Conservation (phyloP, 2,888 invertebrate species). For the Linyphia triangularis region DNA sequence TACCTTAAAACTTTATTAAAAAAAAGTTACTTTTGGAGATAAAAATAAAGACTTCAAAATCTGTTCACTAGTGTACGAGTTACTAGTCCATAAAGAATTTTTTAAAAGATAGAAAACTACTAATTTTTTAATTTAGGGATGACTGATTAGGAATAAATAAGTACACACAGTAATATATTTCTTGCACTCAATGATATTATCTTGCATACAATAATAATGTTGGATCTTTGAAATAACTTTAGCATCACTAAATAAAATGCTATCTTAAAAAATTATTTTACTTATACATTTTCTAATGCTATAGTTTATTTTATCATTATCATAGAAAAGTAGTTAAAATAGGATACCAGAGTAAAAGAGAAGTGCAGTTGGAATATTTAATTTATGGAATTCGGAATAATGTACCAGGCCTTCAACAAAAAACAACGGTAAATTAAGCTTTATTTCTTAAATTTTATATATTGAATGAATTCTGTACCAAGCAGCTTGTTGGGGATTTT, state of each 20-base stretch:
- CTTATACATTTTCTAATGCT: not conserved
- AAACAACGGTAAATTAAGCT: not conserved
- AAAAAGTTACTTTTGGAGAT: too few species aligned
- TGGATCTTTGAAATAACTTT: not conserved
- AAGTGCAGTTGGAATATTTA: slow-evolving; percentile 45
- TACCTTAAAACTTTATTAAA: too few species aligned
- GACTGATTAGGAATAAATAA: too few species aligned
- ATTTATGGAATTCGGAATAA: slow-evolving; percentile 30
- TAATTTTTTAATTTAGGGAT: too few species aligned
- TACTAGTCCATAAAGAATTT: too few species aligned
- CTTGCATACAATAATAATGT: not conserved
- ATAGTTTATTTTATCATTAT: not conserved
- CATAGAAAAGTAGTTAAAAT: not conserved
- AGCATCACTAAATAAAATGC: not conserved
- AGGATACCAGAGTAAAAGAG: slow-evolving; percentile 17
- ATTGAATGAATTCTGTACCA: too few species aligned
- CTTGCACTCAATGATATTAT: not conserved
- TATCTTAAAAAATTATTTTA: not conserved
- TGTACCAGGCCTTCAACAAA: not conserved
- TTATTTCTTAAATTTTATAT: not conserved
- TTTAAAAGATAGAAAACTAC: too few species aligned
- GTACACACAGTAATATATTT: too few species aligned
- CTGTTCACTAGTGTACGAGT: too few species aligned
- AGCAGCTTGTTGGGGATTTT: too few species aligned
- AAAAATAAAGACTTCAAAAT: too few species aligned